A percentile compares a stretch with the other conserved stretches of the same genome.
These are phyloP conservation scores for Andricus curvator DNA, from an alignment of 2,888 invertebrate genomes.

Conservation along the genomic window DNA sequence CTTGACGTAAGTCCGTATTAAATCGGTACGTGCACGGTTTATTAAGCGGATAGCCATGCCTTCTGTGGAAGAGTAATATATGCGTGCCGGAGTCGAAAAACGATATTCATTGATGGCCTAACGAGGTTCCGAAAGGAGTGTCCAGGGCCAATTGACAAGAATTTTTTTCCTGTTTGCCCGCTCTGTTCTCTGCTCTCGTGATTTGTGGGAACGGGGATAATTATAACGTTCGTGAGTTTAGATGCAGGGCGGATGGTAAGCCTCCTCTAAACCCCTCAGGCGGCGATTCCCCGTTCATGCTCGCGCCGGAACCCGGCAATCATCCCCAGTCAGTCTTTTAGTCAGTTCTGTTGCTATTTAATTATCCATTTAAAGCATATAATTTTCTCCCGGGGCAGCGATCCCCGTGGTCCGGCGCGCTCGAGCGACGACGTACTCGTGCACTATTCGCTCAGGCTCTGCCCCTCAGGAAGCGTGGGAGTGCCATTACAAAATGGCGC, in stretches of 20 bases:
- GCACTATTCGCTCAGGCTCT: slow-evolving; percentile 48
- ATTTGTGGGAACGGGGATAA: slow-evolving; percentile 76
- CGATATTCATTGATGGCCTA: slow-evolving; percentile 38
- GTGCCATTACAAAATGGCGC: slow-evolving; percentile 51
- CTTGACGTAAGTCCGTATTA: neutral
- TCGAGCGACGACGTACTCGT: slow-evolving; percentile 59
- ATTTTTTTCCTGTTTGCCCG: slow-evolving; percentile 54
- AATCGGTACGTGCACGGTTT: slow-evolving; percentile 9
- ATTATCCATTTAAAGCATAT: slow-evolving; percentile 78
- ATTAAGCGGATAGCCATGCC: neutral
- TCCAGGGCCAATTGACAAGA: slow-evolving; percentile 49
- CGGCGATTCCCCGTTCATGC: slow-evolving; percentile 74
- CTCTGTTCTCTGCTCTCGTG: slow-evolving; percentile 61
- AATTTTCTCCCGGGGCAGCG: slow-evolving; percentile 72
- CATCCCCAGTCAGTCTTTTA: slow-evolving; percentile 78
- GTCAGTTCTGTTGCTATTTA: slow-evolving; percentile 78
- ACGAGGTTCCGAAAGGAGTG: slow-evolving; percentile 53
- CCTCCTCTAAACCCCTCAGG: slow-evolving; percentile 73
- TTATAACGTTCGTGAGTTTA: slow-evolving; percentile 75
- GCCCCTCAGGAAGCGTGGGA: slow-evolving; percentile 56
- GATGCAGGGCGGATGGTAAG: slow-evolving; percentile 71
- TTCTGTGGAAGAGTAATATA: slow-evolving; percentile 1
- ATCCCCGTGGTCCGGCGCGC: slow-evolving; percentile 53
- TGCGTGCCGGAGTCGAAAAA: slow-evolving; percentile 11
- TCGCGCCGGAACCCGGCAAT: slow-evolving; percentile 78